Evolutionary conservation across 2,113 vertebrate genomes (phyloP).

Genomic region (Varanus komodoensis): DNA sequence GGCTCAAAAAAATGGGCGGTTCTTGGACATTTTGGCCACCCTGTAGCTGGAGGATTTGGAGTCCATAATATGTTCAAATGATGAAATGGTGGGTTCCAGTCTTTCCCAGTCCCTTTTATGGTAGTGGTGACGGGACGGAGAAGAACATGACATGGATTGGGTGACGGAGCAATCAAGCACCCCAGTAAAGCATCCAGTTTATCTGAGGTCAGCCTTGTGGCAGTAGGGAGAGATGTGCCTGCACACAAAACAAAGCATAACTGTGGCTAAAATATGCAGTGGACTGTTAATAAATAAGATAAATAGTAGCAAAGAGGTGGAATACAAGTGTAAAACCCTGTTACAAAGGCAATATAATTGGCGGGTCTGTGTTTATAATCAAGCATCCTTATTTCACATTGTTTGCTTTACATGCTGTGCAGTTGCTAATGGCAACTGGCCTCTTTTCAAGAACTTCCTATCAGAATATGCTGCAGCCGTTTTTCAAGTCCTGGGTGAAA

Average conservation of each 20-base stretch:
- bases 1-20: no score
- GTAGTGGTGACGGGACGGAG: no score
- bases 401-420: background rate
- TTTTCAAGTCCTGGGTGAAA: background rate
- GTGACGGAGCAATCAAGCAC: background rate
- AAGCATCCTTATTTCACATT: background rate
- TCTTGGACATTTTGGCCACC: no score
- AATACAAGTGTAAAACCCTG: background rate
- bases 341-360: background rate
- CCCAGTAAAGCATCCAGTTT: background rate
- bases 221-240: no score
- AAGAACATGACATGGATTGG: background rate
- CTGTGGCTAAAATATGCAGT: background rate
- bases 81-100: background rate
- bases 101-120: background rate
- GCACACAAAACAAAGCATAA: background rate
- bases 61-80: background rate
- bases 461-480: background rate
- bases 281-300: background rate
- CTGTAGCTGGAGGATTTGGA: background rate
- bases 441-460: background rate
- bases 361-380: background rate
- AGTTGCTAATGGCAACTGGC: background rate
- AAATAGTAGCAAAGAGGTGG: background rate
- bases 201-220: background rate